Conservation (phyloP, 2,888 invertebrate species). For the Stictocephala bisonia region DNA sequence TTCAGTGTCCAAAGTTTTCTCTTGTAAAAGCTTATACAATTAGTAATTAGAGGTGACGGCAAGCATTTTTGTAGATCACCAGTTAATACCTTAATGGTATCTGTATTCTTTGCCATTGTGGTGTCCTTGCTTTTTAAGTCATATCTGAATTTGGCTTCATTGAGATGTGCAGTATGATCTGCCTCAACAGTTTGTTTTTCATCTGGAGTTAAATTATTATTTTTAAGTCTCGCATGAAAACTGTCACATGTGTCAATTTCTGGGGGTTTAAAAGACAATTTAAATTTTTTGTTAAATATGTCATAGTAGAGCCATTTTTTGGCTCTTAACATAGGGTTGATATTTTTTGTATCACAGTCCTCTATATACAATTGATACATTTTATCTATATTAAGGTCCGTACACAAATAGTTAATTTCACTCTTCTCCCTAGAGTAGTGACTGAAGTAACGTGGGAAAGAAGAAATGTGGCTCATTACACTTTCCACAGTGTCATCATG, state of each 20-base stretch:
- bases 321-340: slow-evolving; percentile 15
- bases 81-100: slow-evolving; percentile 23
- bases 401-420: slow-evolving; percentile 18
- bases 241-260: slow-evolving; percentile 45
- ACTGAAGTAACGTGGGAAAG: slow-evolving; percentile 25
- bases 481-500: slow-evolving; percentile 14
- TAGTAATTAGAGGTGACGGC: slow-evolving; percentile 31
- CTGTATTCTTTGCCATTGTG: background rate
- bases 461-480: slow-evolving; percentile 4
- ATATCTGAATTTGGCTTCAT: slow-evolving; percentile 16
- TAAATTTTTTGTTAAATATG: slow-evolving; percentile 44
- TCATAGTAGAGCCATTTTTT: slow-evolving; percentile 41
- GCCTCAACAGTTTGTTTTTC: background rate
- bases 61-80: slow-evolving; percentile 44
- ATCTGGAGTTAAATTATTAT: slow-evolving; percentile 10
- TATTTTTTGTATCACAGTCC: slow-evolving; percentile 25
- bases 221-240: slow-evolving; percentile 31
- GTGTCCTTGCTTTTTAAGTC: slow-evolving; percentile 24
- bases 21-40: slow-evolving; percentile 41
- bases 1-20: slow-evolving; percentile 44
- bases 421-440: slow-evolving; percentile 28
- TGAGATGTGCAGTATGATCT: slow-evolving; percentile 12
- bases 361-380: slow-evolving; percentile 39
- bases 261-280: slow-evolving; percentile 42
- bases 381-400: slow-evolving; percentile 34